Evolutionary conservation across 2,888 invertebrate genomes (phyloP).

Genomic region (Hypercompe scribonia): DNA sequence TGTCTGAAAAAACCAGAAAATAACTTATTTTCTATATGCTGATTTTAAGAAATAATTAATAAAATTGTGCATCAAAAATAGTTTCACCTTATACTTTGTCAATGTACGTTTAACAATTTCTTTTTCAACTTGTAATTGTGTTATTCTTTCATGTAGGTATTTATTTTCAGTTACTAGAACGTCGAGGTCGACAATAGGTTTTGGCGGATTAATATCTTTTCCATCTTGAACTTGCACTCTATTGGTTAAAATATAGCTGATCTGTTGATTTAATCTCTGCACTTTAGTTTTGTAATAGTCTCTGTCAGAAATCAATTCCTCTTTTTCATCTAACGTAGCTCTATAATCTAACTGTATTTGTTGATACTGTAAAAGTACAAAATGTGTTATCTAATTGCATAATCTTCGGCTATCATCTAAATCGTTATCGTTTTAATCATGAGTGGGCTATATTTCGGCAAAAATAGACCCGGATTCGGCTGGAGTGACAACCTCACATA

Average conservation of each 20-base stretch:
- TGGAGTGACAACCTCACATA: too few relatives aligned
- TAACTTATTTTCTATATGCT: background rate
- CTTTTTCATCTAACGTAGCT: conserved; percentile 93
- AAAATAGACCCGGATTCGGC: too few relatives aligned
- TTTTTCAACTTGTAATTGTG: conserved; percentile 92
- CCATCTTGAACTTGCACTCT: conserved; percentile 71
- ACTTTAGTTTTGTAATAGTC: conserved; percentile 95
- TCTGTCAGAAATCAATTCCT: conserved; percentile 92
- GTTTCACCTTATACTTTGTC: conserved; percentile 90
- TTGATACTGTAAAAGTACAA: conserved; percentile 83
- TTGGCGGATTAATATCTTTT: conserved; percentile 63
- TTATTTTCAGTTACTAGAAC: conserved; percentile 93
- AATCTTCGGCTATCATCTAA: too few relatives aligned
- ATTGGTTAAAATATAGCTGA: conserved; percentile 88
- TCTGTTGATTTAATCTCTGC: conserved; percentile 92
- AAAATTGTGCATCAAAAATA: conserved; percentile 6
- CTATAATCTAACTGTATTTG: conserved; percentile 92
- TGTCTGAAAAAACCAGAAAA: conserved; percentile 79
- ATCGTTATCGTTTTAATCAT: too few relatives aligned
- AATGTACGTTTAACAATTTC: conserved; percentile 91
- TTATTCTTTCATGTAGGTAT: conserved; percentile 93
- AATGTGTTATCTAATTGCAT: background rate
- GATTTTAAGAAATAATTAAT: background rate
- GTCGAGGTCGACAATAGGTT: conserved; percentile 91
- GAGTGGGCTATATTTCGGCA: too few relatives aligned